phyloP scores from a whole-genome alignment of 2,888 invertebrate genomes.

The Pecten maximus region DNA sequence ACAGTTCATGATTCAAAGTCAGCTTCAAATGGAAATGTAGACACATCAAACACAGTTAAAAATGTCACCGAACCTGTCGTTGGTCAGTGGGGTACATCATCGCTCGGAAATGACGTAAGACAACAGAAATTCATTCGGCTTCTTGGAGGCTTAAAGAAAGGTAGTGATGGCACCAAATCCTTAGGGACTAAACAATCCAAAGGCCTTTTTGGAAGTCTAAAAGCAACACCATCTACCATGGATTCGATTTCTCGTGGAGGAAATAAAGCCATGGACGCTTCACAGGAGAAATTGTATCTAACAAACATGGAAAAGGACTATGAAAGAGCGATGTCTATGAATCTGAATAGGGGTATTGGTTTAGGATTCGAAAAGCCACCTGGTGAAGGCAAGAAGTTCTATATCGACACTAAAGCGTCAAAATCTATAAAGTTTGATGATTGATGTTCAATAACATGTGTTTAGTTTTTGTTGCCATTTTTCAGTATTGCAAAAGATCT shows the following conservation, averaged over 20 bases:
- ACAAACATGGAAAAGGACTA: conserved; percentile 69
- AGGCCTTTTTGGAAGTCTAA: conserved; percentile 43
- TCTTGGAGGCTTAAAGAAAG: conserved; percentile 72
- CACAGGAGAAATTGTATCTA: conserved; percentile 60
- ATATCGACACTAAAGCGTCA: conserved; percentile 68
- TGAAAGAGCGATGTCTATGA: conserved; percentile 67
- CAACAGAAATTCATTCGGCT: conserved; percentile 74
- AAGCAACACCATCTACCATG: neutral
- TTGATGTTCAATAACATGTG: neutral
- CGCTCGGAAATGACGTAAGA: conserved; percentile 65
- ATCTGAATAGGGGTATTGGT: conserved; percentile 69
- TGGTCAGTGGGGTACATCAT: conserved; percentile 72
- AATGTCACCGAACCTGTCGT: neutral
- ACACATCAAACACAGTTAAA: neutral
- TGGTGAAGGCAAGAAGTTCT: conserved; percentile 72
- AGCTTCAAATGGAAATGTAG: neutral
- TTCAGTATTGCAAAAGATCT: neutral
- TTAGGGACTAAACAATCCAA: conserved; percentile 46
- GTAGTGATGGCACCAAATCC: conserved; percentile 39
- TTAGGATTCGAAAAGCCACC: conserved; percentile 72
- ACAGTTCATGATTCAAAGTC: neutral
- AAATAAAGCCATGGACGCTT: conserved; percentile 65
- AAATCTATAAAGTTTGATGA: conserved; percentile 74
- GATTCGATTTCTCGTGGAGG: conserved; percentile 46
- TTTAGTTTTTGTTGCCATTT: neutral